A percentile compares a stretch with the other conserved stretches of the same genome.
Evolutionary conservation across 2,797 vertebrate genomes (phyloP).

Genomic region (Moxostoma hubbsi): DNA sequence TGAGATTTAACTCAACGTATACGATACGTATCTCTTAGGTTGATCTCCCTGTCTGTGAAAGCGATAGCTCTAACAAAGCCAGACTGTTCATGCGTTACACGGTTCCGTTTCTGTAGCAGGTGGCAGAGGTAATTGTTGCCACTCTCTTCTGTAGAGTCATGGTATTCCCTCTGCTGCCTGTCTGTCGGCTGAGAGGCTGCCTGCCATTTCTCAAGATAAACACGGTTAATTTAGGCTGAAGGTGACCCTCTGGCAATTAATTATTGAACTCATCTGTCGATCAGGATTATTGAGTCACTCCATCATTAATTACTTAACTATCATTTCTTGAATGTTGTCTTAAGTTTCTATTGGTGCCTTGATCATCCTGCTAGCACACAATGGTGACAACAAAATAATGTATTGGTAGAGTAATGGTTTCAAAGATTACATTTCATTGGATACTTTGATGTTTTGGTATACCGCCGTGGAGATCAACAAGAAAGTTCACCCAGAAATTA

Average conservation of each 20-base stretch:
- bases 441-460: background rate
- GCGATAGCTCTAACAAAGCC: constrained; percentile 38
- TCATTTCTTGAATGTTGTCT: background rate
- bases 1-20: no score
- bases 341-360: background rate
- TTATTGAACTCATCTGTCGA: constrained; percentile 47
- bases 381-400: background rate
- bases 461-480: no score
- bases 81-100: constrained; percentile 34
- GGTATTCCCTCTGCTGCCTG: constrained; percentile 63
- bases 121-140: constrained; percentile 48
- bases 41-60: constrained; percentile 23
- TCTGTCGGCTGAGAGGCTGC: constrained; percentile 43
- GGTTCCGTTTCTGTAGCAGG: constrained; percentile 56
- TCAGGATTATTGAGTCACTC: constrained; percentile 19
- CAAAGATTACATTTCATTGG: background rate
- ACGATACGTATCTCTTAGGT: background rate
- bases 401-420: background rate
- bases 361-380: background rate
- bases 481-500: no score
- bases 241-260: constrained; percentile 49
- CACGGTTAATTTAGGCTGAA: constrained; percentile 41
- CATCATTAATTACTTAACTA: constrained; percentile 18
- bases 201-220: constrained; percentile 57
- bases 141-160: constrained; percentile 21